Conservation (phyloP, 1,140 invertebrate species). For the Cydia splendana region DNA sequence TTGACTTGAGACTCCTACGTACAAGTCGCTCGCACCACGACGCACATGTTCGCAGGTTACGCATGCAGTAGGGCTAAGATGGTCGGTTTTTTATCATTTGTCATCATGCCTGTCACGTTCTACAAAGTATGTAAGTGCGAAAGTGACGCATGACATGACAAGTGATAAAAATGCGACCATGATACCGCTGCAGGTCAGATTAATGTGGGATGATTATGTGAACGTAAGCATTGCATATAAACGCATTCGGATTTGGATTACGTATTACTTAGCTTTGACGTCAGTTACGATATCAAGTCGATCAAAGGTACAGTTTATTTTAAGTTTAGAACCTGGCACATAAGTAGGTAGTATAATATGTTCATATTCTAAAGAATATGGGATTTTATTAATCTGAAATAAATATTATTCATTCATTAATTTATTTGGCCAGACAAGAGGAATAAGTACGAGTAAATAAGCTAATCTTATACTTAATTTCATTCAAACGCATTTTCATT, state of each 20-base stretch:
- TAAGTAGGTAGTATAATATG: neutral
- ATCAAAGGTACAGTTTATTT: neutral
- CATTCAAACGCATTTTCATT: neutral
- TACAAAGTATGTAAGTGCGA: no score
- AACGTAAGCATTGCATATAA: neutral
- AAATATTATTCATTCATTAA: no score
- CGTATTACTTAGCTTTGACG: conserved; percentile 6
- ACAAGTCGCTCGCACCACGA: neutral
- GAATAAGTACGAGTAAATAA: neutral
- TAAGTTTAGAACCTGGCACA: neutral
- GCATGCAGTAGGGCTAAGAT: no score
- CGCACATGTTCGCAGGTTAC: neutral
- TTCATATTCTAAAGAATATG: no score
- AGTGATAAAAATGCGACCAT: no score
- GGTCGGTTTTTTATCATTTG: no score
- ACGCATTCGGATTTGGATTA: neutral
- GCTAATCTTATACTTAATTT: no score
- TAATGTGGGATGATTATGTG: neutral
- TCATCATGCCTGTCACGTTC: no score
- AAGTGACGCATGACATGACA: no score
- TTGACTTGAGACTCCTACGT: neutral
- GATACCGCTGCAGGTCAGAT: neutral
- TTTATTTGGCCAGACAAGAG: neutral
- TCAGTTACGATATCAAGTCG: neutral
- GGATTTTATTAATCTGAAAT: no score